These are phyloP conservation scores for Stichopus horrens DNA, from an alignment of 53 echinoderm and acorn worm species.

Conservation along the genomic window DNA sequence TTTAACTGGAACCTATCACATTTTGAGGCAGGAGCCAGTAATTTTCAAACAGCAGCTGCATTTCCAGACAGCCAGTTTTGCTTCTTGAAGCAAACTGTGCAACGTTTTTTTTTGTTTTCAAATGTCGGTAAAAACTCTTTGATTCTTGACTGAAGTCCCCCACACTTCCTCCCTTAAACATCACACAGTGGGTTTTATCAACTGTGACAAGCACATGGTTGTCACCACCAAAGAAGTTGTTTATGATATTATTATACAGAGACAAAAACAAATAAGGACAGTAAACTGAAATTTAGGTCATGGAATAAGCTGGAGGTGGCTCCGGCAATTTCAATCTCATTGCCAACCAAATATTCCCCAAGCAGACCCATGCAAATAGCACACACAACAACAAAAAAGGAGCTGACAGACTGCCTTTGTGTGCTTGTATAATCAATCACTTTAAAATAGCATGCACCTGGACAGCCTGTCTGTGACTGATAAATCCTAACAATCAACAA, in stretches of 20 bases:
- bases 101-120: no score
- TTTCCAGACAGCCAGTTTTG: no score
- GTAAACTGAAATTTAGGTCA: background rate
- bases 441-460: background rate
- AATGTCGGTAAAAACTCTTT: no score
- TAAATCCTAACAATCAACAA: constrained; percentile 23
- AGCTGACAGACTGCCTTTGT: background rate
- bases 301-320: background rate
- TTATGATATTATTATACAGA: background rate
- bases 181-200: no score
- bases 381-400: background rate
- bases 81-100: no score
- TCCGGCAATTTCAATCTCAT: background rate
- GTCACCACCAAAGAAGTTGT: background rate
- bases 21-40: no score
- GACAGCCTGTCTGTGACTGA: background rate
- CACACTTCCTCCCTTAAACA: no score
- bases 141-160: no score
- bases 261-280: background rate
- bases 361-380: background rate
- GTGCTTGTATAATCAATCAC: background rate
- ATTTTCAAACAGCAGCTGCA: no score
- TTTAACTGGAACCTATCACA: no score
- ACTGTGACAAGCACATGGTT: background rate
- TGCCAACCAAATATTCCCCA: background rate